phyloP scores from a whole-genome alignment of 2,888 invertebrate species.

The Ectropis crepuscularia region DNA sequence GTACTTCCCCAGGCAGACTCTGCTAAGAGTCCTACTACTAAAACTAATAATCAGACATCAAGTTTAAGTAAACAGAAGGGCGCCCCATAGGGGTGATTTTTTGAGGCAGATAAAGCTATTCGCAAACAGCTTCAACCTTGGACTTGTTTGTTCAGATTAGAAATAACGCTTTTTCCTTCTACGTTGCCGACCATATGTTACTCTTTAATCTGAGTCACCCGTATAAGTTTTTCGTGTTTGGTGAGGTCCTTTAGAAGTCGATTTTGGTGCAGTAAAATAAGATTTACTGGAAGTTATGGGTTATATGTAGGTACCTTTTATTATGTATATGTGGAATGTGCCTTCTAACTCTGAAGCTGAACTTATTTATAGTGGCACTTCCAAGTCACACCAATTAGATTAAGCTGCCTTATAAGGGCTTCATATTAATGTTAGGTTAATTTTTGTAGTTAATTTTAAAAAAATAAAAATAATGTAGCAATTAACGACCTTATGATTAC shows the following conservation, averaged over 20 bases:
- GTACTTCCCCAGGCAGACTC: too few relatives aligned
- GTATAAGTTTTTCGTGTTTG: neutral
- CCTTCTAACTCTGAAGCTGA: too few relatives aligned
- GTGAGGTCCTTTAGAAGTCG: neutral
- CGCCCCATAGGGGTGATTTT: slow-evolving; percentile 30
- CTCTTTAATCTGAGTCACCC: neutral
- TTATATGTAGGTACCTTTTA: too few relatives aligned
- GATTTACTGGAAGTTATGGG: neutral
- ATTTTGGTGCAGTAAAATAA: slow-evolving; percentile 7
- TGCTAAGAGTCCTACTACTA: too few relatives aligned
- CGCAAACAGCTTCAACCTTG: slow-evolving; percentile 39
- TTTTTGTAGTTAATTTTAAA: too few relatives aligned
- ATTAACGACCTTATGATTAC: too few relatives aligned
- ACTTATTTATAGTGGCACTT: too few relatives aligned
- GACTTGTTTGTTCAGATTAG: slow-evolving; percentile 35
- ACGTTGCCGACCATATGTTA: slow-evolving; percentile 21
- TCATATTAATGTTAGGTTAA: too few relatives aligned
- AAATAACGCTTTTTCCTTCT: slow-evolving; percentile 12
- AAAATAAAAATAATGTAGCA: too few relatives aligned
- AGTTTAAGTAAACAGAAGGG: slow-evolving; percentile 34
- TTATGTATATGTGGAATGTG: too few relatives aligned
- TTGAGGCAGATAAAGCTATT: slow-evolving; percentile 19
- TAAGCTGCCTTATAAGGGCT: too few relatives aligned
- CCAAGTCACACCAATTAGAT: too few relatives aligned
- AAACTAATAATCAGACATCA: slow-evolving; percentile 12